Base-by-base conservation (phyloP, 2,113 vertebrate species). In the Struthidea cinerea region DNA sequence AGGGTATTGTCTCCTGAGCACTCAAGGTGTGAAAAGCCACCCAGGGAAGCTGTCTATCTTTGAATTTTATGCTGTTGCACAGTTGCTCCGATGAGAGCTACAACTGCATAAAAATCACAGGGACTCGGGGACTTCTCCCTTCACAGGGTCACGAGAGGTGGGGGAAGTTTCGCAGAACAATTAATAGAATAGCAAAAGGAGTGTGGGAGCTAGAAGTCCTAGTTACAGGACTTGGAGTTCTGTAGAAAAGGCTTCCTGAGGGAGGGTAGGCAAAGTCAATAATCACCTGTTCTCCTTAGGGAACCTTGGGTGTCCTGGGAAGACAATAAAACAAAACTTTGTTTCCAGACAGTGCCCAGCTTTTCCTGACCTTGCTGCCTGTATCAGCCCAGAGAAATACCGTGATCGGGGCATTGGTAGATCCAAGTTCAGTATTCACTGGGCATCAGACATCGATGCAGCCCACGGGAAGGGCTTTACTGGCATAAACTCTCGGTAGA, bases 11-110 rank as follows among this genome's bases (percentile, higher is more conserved):
- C 92, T 97, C 95, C 90, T 92, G 90, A 95, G 92, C 93, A 87
- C 87, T 97, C 90, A 94, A 96, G 93, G 94, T 96, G 86, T 95
- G 95, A 96, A 95, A 94, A 97, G 92, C 91, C 93, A 93, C 94
- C 92, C 80, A 89, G 74, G 41, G 70, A 94, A 92, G 86, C 83
- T 77, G 32, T 88, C 94, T 95, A 84, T 96, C 92, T 94, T 89
- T 39, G 85, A 96, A 94, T 96, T 95, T 97, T 96, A 95, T 95
- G 93, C 93, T 84, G 69, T 70, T 71, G 90, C 94, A 97, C 93
- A 96, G 93, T 94, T 87, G 70, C 81, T 94, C 50, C 0, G 0
- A 30, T 89, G 94, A 59, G 67, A 82, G 82, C 79, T 89, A 56
- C 91, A 82, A 49, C 57, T 39, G 87, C 76, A 67, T 94, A 63